A percentile compares a stretch with the other conserved stretches of the same genome.
phyloP scores from a whole-genome alignment of 2,888 invertebrate genomes.

The Platycheirus albimanus region DNA sequence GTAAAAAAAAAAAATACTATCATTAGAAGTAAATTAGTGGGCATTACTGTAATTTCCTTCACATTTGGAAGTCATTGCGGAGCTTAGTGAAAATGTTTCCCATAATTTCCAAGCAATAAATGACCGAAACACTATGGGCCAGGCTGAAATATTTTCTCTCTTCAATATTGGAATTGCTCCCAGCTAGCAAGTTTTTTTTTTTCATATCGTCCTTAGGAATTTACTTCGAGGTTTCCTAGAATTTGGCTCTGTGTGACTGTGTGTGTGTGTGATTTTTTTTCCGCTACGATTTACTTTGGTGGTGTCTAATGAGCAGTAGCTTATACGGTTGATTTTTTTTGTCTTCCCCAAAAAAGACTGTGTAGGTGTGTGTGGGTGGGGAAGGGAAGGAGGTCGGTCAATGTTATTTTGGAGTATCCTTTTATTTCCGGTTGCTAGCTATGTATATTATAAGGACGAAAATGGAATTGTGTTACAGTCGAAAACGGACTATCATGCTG shows the following conservation, averaged over 20 bases:
- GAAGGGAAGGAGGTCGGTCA: conserved; percentile 12
- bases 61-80: conserved; percentile 73
- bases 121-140: conserved; percentile 64
- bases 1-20: too few relatives aligned
- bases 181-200: neutral
- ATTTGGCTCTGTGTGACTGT: neutral
- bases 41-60: conserved; percentile 73
- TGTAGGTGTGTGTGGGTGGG: neutral
- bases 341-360: neutral
- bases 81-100: conserved; percentile 73
- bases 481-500: conserved; percentile 58
- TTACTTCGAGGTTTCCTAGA: neutral
- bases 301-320: conserved; percentile 68
- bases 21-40: conserved; percentile 74
- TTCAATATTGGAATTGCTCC: neutral
- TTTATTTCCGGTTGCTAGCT: conserved; percentile 70
- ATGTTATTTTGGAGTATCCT: conserved; percentile 68
- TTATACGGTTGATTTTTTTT: conserved; percentile 18
- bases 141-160: conserved; percentile 18
- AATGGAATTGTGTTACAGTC: conserved; percentile 65
- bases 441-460: conserved; percentile 64
- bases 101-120: conserved; percentile 73
- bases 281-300: conserved; percentile 40
- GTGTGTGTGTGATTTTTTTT: neutral
- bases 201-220: conserved; percentile 23